These are phyloP conservation scores for Limnothrissa miodon DNA, from an alignment of 2,113 vertebrate species.

Conservation along the genomic window DNA sequence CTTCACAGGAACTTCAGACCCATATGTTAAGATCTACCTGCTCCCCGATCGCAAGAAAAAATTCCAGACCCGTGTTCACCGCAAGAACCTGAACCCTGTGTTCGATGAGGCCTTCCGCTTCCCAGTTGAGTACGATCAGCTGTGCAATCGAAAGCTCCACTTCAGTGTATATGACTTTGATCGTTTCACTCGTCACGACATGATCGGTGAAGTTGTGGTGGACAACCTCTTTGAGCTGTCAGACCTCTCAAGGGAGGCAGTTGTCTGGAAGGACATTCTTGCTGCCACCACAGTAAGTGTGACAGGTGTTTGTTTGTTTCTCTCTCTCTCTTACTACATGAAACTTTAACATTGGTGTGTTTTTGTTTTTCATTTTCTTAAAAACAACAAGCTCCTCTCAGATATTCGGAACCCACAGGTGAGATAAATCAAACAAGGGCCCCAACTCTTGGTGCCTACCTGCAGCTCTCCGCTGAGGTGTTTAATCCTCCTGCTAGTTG, in stretches of 20 bases:
- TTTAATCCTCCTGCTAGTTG: constrained; percentile 32
- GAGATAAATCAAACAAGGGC: not conserved
- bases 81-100: constrained; percentile 92
- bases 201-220: constrained; percentile 97
- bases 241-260: constrained; percentile 92
- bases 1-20: constrained; percentile 93
- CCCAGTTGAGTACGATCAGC: constrained; percentile 87
- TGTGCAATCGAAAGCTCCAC: constrained; percentile 93
- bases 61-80: constrained; percentile 95
- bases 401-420: not conserved
- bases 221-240: constrained; percentile 98
- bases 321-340: not conserved
- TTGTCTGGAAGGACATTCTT: constrained; percentile 97
- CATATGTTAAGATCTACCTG: constrained; percentile 97
- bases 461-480: not conserved
- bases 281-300: constrained; percentile 91
- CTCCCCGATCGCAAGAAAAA: constrained; percentile 97
- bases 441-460: not conserved
- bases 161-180: constrained; percentile 98
- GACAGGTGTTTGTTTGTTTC: not conserved
- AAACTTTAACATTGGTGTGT: not conserved
- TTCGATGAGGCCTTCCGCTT: constrained; percentile 95
- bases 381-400: not conserved
- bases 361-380: not conserved
- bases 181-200: constrained; percentile 98